Conservation (phyloP, 2,888 invertebrate genomes). For the Acleris emargana region DNA sequence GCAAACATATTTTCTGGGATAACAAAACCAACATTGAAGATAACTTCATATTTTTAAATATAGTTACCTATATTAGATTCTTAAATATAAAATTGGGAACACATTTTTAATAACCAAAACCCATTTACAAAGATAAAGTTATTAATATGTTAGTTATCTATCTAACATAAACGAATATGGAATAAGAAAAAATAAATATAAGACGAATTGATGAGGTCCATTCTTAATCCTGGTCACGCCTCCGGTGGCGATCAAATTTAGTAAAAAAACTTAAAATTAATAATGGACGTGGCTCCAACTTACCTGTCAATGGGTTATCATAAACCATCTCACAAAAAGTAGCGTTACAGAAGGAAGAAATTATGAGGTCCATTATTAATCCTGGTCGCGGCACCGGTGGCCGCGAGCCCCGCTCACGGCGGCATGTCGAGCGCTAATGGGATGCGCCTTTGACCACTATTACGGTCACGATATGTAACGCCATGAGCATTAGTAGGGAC, state of each 20-base stretch:
- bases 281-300: background rate
- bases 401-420: slow-evolving; percentile 24
- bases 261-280: background rate
- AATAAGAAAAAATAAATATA: no score
- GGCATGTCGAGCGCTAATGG: slow-evolving; percentile 32
- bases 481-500: no score
- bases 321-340: slow-evolving; percentile 65
- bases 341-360: slow-evolving; percentile 73
- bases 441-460: slow-evolving; percentile 33
- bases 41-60: background rate
- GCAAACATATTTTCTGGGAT: background rate
- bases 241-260: no score
- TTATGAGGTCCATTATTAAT: slow-evolving; percentile 60
- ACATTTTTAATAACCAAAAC: no score
- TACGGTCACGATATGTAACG: slow-evolving; percentile 39
- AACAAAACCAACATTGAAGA: background rate
- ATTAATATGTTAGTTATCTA: no score
- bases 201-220: no score
- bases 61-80: no score
- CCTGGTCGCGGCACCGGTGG: slow-evolving; percentile 50
- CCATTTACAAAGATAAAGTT: no score
- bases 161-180: no score
- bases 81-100: no score
- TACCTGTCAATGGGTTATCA: slow-evolving; percentile 59
- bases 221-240: no score